A percentile compares a stretch with the other conserved stretches of the same genome.
Evolutionary conservation across 2,888 invertebrate species (phyloP).

Genomic region (Ennomos quercinarius): DNA sequence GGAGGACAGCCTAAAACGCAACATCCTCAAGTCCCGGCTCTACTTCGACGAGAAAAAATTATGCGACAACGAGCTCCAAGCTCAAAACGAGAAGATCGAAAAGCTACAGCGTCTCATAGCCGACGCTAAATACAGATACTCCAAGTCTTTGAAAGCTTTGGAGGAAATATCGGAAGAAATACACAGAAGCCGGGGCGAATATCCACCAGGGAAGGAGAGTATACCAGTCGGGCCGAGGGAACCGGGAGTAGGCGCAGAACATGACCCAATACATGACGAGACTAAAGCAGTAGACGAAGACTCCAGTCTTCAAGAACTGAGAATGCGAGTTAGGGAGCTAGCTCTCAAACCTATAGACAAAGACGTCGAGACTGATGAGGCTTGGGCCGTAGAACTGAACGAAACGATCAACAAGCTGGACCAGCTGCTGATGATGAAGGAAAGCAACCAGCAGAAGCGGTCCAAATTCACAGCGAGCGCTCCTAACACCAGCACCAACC

Average conservation of each 20-base stretch:
- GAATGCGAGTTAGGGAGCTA: conserved; percentile 89
- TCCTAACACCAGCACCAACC: conserved; percentile 70
- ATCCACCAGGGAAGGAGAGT: conserved; percentile 74
- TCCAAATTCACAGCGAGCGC: conserved; percentile 74
- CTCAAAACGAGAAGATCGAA: conserved; percentile 94
- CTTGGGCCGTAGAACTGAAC: conserved; percentile 91
- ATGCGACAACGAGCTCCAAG: conserved; percentile 93
- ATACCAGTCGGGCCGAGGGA: conserved; percentile 85
- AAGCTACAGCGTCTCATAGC: conserved; percentile 92
- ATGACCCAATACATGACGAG: conserved; percentile 79
- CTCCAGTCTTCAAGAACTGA: conserved; percentile 87
- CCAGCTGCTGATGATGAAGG: conserved; percentile 88
- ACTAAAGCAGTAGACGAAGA: conserved; percentile 71
- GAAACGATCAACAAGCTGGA: conserved; percentile 92
- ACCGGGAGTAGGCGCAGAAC: conserved; percentile 92
- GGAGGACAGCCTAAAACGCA: conserved; percentile 92
- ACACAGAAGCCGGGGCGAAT: conserved; percentile 88
- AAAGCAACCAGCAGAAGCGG: conserved; percentile 85
- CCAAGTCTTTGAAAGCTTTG: conserved; percentile 92
- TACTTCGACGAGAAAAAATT: conserved; percentile 96
- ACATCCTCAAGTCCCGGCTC: conserved; percentile 93
- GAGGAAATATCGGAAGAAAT: conserved; percentile 97
- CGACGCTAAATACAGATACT: conserved; percentile 92
- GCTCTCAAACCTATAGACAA: conserved; percentile 91
- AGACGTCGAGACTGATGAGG: conserved; percentile 88